Base-by-base conservation (phyloP, 2,888 invertebrate species). In the Philereme vetulata region DNA sequence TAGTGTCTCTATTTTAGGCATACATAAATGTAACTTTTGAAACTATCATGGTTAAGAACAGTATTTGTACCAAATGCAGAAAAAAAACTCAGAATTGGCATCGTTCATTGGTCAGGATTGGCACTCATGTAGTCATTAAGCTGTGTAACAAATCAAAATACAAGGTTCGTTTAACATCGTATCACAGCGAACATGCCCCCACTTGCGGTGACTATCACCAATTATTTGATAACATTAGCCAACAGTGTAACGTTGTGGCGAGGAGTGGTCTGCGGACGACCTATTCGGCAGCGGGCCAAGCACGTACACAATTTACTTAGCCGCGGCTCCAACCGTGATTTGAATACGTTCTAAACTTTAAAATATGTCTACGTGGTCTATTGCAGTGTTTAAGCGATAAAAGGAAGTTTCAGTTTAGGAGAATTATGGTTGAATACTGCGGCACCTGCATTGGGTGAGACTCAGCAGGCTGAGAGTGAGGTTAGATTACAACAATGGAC, bases 251-350 rank as follows among this genome's bases (percentile, higher is more conserved):
- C 58, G 55, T 44, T 53, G 55, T 53, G 58, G 60, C 45, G 52
- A 38, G 46, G 55, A 56, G 51, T 52, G 60, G 21, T 51, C 77
- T 78, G 77, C 72, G 76, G 80, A 73, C 78, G 86, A 78, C 82
- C 85, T 77, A 86, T 86, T 90, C 86, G 90, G 91, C 90, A 83
- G 65, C 64, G 84, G 74, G 87, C 90, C 90, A 90, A 85, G 82
- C 90, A 89, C 88, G 90, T 90, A 84, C 85, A 86, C 86, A 88
- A 90, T 90, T 90, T 89, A 90, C 88, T 90, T 88, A 90, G 84
- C 80, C 71, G 71, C 76, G 78, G 84, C 78, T 77, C 79, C 75
- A 74, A 58, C 75, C 87, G 85, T 88, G 89, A 86, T 88, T 83
- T 82, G 86, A 88, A 90, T 88, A 84, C 78, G 78, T 76, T 82